Evolutionary conservation across 2,888 invertebrate genomes (phyloP).

Genomic region (Rutpela maculata): DNA sequence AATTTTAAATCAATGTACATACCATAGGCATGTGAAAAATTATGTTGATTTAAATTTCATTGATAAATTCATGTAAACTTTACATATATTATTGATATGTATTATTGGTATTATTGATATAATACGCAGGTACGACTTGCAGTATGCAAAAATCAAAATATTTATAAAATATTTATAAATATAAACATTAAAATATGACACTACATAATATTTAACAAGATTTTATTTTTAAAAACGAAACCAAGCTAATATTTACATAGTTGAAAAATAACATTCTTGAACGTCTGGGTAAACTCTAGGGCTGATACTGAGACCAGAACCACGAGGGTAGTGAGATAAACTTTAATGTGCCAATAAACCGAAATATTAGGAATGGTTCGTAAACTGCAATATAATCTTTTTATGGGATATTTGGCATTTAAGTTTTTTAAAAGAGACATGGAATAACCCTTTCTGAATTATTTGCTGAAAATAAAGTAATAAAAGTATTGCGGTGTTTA

Average conservation of each 20-base stretch:
- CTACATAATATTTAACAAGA: slow-evolving; percentile 22
- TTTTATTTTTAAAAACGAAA: slow-evolving; percentile 35
- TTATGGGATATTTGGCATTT: slow-evolving; percentile 18
- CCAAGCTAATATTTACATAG: slow-evolving; percentile 35
- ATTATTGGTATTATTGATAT: no score
- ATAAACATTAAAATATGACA: neutral
- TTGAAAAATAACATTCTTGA: slow-evolving; percentile 50
- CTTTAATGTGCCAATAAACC: slow-evolving; percentile 41
- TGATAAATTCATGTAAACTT: no score
- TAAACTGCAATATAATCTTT: slow-evolving; percentile 8
- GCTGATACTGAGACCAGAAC: slow-evolving; percentile 39
- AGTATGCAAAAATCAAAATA: no score
- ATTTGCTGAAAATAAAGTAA: slow-evolving; percentile 8
- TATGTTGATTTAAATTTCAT: no score
- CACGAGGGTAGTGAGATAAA: slow-evolving; percentile 33
- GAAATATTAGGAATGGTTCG: slow-evolving; percentile 9
- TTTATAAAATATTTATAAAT: neutral
- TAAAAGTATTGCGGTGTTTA: slow-evolving; percentile 8
- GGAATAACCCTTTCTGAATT: neutral
- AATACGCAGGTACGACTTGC: no score
- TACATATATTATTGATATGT: no score
- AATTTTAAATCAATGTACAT: no score
- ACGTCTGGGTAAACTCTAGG: slow-evolving; percentile 53
- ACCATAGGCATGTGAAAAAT: no score
- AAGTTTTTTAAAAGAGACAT: neutral